These are phyloP conservation scores for Thermophis baileyi DNA, from an alignment of 2,113 vertebrate genomes.

Conservation along the genomic window DNA sequence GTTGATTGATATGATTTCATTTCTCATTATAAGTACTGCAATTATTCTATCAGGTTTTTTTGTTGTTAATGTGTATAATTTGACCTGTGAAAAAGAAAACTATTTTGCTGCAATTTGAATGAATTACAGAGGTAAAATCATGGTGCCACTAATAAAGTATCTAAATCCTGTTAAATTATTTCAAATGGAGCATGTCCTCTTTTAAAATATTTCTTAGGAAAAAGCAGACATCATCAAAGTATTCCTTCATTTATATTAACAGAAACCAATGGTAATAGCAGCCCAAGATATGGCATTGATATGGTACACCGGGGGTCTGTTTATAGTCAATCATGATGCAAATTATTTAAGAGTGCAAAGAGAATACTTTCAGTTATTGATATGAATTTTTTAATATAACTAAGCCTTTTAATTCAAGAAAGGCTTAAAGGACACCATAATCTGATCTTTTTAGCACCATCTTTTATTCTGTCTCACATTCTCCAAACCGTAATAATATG, in stretches of 20 bases:
- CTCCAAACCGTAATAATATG: background rate
- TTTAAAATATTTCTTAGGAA: background rate
- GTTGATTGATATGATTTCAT: background rate
- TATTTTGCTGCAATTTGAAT: background rate
- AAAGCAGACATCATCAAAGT: background rate
- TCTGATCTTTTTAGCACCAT: background rate
- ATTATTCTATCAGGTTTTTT: background rate
- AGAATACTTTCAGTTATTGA: background rate
- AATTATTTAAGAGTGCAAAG: background rate
- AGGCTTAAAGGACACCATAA: background rate
- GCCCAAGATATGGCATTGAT: background rate
- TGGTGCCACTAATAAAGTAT: background rate
- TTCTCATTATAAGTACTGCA: background rate
- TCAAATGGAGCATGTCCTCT: background rate
- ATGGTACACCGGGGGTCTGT: background rate
- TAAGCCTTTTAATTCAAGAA: background rate
- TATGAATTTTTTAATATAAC: background rate
- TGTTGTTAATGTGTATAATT: background rate
- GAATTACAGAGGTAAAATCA: background rate
- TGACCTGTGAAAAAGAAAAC: background rate
- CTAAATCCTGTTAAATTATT: background rate
- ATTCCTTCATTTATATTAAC: background rate
- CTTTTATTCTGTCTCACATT: background rate
- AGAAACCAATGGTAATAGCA: background rate
- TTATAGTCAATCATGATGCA: background rate